phyloP scores from a whole-genome alignment of 92 coral and sea anemone species.

The Phenganax stokvisi region DNA sequence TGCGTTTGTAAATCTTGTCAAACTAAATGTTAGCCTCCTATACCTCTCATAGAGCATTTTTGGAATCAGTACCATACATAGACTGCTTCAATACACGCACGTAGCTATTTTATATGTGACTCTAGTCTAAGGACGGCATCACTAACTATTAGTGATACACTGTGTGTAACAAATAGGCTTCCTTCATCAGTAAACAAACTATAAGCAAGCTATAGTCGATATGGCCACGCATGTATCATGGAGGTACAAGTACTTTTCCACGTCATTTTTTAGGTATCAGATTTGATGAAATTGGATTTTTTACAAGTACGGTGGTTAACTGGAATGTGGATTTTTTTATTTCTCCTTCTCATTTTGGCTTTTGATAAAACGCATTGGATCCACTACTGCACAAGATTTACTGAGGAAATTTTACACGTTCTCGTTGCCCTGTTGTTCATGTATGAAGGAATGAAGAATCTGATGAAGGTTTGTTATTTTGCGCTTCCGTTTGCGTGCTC shows the following conservation, averaged over 20 bases:
- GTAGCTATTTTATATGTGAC: no score
- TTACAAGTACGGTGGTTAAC: slow-evolving; percentile 32
- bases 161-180: no score
- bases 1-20: background rate
- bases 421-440: slow-evolving; percentile 35
- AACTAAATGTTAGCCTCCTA: no score
- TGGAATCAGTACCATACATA: background rate
- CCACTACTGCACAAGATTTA: slow-evolving; percentile 36
- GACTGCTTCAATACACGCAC: no score
- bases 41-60: background rate
- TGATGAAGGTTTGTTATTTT: slow-evolving; percentile 14
- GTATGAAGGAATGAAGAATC: slow-evolving; percentile 37
- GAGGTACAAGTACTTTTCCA: background rate
- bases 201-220: no score
- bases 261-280: slow-evolving; percentile 11
- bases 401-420: slow-evolving; percentile 39
- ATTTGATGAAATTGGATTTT: slow-evolving; percentile 9
- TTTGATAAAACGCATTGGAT: slow-evolving; percentile 40
- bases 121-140: no score
- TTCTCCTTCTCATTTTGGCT: slow-evolving; percentile 30
- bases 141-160: no score
- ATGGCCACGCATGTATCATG: no score
- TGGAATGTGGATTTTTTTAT: slow-evolving; percentile 36
- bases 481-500: background rate
- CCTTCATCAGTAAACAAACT: no score